Evolutionary conservation across 2,113 vertebrate species (phyloP).

Genomic region (Zosterops japonicus): DNA sequence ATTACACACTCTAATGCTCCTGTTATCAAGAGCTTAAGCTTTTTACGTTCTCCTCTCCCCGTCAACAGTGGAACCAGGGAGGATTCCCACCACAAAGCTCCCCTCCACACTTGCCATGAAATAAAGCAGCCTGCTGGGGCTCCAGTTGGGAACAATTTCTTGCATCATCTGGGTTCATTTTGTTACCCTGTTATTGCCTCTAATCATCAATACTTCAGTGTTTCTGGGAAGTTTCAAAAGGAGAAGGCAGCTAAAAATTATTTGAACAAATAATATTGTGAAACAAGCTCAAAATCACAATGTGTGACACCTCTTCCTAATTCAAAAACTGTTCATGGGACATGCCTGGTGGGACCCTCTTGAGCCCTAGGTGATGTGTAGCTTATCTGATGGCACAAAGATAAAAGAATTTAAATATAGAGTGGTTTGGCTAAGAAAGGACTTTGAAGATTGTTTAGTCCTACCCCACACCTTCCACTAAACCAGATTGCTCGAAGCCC

Average conservation of each 20-base stretch:
- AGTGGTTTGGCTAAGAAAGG: background rate
- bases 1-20: background rate
- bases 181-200: background rate
- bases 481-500: background rate
- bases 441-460: background rate
- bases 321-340: background rate
- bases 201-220: background rate
- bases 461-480: background rate
- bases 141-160: background rate
- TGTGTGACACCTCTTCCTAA: background rate
- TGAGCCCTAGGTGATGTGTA: background rate
- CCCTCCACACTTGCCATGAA: background rate
- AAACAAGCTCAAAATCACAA: background rate
- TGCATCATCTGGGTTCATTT: background rate
- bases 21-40: background rate
- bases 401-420: accelerated
- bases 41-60: background rate
- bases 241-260: background rate
- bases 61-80: background rate
- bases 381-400: background rate
- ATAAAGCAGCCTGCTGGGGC: background rate
- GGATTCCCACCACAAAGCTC: background rate
- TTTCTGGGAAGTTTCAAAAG: background rate
- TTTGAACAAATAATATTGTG: background rate
- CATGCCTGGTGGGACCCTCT: background rate